A percentile compares a stretch with the other conserved stretches of the same genome.
These are phyloP conservation scores for Orthosia cruda DNA, from an alignment of 2,888 invertebrate genomes.

Conservation along the genomic window DNA sequence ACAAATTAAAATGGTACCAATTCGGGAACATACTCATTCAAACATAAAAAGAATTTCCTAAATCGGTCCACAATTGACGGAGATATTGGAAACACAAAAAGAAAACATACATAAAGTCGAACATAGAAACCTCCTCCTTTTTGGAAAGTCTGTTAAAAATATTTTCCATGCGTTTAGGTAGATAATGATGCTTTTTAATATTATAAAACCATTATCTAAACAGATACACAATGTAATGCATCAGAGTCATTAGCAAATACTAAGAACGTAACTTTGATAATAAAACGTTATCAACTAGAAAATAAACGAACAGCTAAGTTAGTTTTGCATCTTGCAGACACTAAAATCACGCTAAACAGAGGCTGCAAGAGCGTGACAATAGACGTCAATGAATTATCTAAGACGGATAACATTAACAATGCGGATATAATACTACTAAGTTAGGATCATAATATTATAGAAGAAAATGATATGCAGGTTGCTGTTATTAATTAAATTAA, in stretches of 20 bases:
- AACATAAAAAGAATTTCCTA: no score
- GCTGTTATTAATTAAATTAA: neutral
- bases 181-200: neutral
- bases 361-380: constrained; percentile 73
- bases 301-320: constrained; percentile 11
- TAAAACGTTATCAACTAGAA: constrained; percentile 20
- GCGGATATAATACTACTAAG: constrained; percentile 1
- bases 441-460: constrained; percentile 7
- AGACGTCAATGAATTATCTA: constrained; percentile 63
- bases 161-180: no score
- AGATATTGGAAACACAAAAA: no score
- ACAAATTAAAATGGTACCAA: no score
- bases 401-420: constrained; percentile 45
- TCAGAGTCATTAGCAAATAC: constrained; percentile 8
- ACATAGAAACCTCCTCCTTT: no score
- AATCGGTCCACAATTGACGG: no score
- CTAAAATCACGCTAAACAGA: constrained; percentile 73
- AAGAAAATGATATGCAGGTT: constrained; percentile 6
- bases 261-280: neutral
- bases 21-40: no score
- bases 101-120: no score
- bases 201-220: neutral
- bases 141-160: no score
- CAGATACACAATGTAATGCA: constrained; percentile 3
- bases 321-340: constrained; percentile 21